Percentiles rank a stretch among this genome's conserved stretches.
Conservation (phyloP, 2,113 vertebrate species). For the Guaruba guarouba region DNA sequence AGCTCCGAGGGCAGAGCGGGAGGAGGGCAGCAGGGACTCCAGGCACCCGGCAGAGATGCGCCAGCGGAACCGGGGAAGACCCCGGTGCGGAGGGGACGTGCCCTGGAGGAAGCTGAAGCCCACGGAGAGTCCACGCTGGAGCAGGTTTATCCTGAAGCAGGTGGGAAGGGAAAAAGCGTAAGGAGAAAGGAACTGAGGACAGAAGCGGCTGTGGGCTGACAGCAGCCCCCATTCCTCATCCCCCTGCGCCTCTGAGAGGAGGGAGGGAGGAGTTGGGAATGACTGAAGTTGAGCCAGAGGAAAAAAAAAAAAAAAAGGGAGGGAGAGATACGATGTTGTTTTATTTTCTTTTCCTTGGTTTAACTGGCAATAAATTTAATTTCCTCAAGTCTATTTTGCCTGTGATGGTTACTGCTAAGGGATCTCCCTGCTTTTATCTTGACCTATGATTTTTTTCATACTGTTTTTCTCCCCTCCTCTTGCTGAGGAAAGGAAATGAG, state of each 20-base stretch:
- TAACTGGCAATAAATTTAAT: neutral
- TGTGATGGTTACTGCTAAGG: neutral
- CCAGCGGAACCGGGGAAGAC: neutral
- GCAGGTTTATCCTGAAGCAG: neutral
- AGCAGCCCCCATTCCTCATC: accelerated
- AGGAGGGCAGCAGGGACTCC: neutral
- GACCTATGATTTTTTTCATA: neutral
- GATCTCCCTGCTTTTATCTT: neutral
- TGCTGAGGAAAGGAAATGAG: neutral
- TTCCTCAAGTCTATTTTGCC: neutral
- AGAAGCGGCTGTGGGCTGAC: neutral
- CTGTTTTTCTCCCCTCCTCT: neutral
- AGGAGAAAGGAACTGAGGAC: too few relatives aligned
- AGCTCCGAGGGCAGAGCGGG: neutral
- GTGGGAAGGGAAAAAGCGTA: neutral
- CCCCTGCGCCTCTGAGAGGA: accelerated
- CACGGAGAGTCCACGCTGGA: too few relatives aligned
- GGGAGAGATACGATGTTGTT: neutral
- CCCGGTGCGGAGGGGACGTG: too few relatives aligned
- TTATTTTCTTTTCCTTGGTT: neutral
- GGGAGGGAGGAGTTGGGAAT: neutral
- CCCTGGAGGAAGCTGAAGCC: neutral
- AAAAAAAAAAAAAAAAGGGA: accelerated
- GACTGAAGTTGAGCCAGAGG: neutral
- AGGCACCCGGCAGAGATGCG: neutral